phyloP scores from a whole-genome alignment of 2,113 vertebrate species.

The Zeus faber region DNA sequence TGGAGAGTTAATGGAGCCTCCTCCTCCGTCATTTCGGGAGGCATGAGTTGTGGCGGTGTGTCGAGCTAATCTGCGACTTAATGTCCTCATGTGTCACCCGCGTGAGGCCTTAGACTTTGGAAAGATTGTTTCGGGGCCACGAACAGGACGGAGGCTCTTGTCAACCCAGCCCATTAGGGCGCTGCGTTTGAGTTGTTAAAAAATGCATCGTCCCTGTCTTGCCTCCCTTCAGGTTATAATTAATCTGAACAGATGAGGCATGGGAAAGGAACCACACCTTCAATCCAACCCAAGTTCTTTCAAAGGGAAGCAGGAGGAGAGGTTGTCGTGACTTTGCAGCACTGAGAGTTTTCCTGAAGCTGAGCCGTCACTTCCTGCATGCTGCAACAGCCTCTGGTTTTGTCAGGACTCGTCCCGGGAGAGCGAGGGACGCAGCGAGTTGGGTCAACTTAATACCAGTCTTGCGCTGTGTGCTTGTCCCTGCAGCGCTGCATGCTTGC shows the following conservation, averaged over 20 bases:
- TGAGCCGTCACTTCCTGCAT: no score
- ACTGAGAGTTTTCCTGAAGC: no score
- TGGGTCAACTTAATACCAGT: no score
- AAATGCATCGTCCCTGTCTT: slow-evolving; percentile 30
- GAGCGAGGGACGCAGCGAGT: no score
- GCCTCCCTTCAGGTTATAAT: slow-evolving; percentile 17
- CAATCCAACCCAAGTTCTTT: no score
- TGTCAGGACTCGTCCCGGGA: no score
- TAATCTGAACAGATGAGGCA: slow-evolving; percentile 18
- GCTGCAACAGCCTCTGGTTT: no score
- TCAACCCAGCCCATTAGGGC: slow-evolving; percentile 33
- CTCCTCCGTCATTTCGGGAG: slow-evolving; percentile 30
- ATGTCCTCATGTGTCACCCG: slow-evolving; percentile 46
- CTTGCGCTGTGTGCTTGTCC: no score
- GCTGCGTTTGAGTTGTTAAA: slow-evolving; percentile 14
- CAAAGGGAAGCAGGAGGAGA: no score
- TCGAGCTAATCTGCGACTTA: slow-evolving; percentile 48
- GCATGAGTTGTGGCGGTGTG: slow-evolving; percentile 55
- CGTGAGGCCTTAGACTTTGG: slow-evolving; percentile 16
- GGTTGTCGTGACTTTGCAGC: no score
- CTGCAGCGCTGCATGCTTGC: no score
- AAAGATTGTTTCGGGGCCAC: no score
- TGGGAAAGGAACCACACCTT: slow-evolving; percentile 11
- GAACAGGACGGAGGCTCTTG: background rate
- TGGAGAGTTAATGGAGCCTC: slow-evolving; percentile 58